Conservation (phyloP, 2,113 vertebrate species). For the Asarcornis scutulata region DNA sequence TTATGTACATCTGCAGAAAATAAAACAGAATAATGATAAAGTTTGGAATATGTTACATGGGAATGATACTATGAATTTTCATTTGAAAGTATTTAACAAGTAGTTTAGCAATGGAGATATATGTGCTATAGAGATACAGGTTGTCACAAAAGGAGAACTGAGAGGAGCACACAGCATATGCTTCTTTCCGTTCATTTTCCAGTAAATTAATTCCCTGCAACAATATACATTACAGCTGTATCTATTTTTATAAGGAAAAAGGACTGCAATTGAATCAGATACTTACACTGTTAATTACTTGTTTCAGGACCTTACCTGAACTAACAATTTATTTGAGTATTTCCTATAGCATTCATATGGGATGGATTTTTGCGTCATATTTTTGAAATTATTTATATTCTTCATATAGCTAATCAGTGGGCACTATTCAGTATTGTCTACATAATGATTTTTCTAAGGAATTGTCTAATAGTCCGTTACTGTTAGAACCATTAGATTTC, state of each 20-base stretch:
- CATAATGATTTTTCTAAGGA: background rate
- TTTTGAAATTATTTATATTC: rapidly evolving
- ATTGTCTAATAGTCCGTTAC: background rate
- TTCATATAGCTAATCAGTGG: background rate
- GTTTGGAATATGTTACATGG: background rate
- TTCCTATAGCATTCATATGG: background rate
- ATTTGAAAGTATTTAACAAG: background rate
- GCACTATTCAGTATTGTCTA: background rate
- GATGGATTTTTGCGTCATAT: background rate
- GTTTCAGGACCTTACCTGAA: background rate
- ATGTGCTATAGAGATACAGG: background rate
- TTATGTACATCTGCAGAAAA: background rate
- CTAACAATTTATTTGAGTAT: background rate
- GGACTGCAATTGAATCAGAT: background rate
- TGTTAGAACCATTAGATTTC: background rate
- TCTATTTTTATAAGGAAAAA: background rate
- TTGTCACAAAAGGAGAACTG: background rate
- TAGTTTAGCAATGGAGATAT: background rate
- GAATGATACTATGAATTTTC: background rate
- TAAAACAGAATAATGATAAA: background rate
- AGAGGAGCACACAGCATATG: background rate
- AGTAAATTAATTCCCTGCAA: background rate
- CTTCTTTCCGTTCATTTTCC: background rate
- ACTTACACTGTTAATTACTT: background rate
- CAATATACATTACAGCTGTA: background rate